Evolutionary conservation across 2,113 vertebrate genomes (phyloP), one percentile per base, ranked within the genome.

Genomic region (Zingel zingel): DNA sequence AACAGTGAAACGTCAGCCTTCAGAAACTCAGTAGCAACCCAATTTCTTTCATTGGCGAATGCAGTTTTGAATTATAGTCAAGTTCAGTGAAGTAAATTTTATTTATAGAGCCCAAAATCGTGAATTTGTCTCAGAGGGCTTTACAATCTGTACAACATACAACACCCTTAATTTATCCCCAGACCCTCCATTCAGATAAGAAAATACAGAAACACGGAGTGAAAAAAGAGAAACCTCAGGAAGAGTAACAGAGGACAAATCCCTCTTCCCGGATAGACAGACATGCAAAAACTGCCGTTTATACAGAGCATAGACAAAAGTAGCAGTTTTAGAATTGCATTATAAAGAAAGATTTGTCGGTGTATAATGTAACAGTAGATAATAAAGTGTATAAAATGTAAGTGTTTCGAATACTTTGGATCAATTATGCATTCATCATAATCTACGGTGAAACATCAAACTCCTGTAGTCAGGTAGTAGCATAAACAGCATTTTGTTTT

Each of bases 1-100:
- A 89, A 82, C 82, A 62, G 77, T 51, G 64, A 86, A 74, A 72
- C 57, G 54, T 88, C 79, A 87, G 75, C 77, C 70, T 79, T 86
- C 77, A 87, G 83, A 74, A 67, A 50, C 73, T 75, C 84, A 23
- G 2, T 23, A 63, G 70, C 53, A 74, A 63, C 36, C 79, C 74
- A 75, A 59, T 84, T 77, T 83, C 65, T 81, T 70, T 78, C 76
- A 70, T 58, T 1, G 25, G 74, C 67, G 43, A 79, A 68, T 18
- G 67, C 74, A 68, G 45, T 69, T 77, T 64, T 67, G 69, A 88
- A 74, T 82, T 76, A 64, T 19, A 57, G 76, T 64, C 57, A 74
- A 80, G 68, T 74, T 53, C 15, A n/a, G 43, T 56, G 16, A 66
- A 63, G 66, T 59, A 27, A 58, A 67, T 88, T 73, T 78, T 77